Percentiles rank a stretch among this genome's conserved stretches.
phyloP scores from a whole-genome alignment of 2,888 invertebrate genomes.

The Coelinius sp. region DNA sequence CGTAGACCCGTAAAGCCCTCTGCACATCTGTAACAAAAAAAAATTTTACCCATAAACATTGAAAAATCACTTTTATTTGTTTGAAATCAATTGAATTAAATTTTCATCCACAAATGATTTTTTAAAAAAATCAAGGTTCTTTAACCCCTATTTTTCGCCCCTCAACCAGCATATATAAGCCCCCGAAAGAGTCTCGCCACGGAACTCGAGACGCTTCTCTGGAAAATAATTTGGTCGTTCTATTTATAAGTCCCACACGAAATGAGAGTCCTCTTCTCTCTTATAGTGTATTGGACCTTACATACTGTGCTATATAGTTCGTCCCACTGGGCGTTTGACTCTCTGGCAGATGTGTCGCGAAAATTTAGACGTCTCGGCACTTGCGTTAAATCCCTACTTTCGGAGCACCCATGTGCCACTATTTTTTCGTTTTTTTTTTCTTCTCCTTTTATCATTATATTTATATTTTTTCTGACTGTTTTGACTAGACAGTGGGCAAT shows the following conservation, averaged over 20 bases:
- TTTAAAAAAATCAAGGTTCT: conserved; percentile 1
- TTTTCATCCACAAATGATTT: not conserved
- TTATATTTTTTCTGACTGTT: conserved; percentile 54
- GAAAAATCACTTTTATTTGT: too few species aligned
- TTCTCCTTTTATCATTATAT: conserved; percentile 10
- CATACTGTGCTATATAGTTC: conserved; percentile 18
- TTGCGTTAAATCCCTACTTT: conserved; percentile 26
- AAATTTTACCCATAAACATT: not conserved
- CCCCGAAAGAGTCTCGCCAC: conserved; percentile 42
- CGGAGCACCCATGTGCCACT: conserved; percentile 29
- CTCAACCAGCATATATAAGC: not conserved
- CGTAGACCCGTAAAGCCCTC: conserved; percentile 85
- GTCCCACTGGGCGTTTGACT: conserved; percentile 24
- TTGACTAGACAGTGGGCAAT: conserved; percentile 55
- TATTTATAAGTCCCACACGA: conserved; percentile 51
- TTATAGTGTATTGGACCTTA: conserved; percentile 20
- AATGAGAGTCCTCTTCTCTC: conserved; percentile 44
- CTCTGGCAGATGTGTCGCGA: conserved; percentile 44
- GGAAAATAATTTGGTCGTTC: conserved; percentile 53
- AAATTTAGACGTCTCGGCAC: conserved; percentile 35
- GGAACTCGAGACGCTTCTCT: conserved; percentile 50
- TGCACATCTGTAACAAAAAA: conserved; percentile 78
- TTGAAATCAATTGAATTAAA: not conserved
- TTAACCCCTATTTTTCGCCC: conserved; percentile 7
- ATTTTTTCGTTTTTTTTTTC: conserved; percentile 22